phyloP scores from a whole-genome alignment of 2,113 vertebrate genomes.

The Anser brachyrhynchus region DNA sequence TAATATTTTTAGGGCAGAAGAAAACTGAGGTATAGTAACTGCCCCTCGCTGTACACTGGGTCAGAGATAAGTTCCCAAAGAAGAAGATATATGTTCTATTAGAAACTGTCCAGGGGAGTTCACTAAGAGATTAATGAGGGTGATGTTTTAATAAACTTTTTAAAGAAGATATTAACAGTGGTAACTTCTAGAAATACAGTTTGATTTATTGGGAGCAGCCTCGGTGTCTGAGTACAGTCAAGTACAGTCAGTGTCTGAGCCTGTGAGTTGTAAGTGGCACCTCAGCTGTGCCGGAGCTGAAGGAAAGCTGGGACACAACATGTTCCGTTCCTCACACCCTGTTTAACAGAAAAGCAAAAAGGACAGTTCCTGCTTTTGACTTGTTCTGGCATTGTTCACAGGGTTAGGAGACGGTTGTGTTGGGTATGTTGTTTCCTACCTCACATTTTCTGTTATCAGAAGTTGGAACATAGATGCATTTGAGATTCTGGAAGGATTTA shows the following conservation, averaged over 20 bases:
- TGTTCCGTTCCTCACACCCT: not conserved
- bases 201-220: not conserved
- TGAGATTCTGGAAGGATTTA: not conserved
- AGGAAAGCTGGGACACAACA: not conserved
- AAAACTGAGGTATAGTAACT: not conserved
- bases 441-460: not conserved
- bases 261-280: not conserved
- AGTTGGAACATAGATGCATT: not conserved
- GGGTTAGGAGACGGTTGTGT: fast-evolving
- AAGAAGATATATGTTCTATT: not conserved
- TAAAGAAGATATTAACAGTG: not conserved
- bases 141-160: conserved; percentile 19
- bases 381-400: not conserved
- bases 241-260: not conserved
- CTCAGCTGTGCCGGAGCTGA: not conserved
- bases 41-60: not conserved
- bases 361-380: not conserved
- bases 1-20: not conserved
- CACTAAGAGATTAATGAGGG: not conserved
- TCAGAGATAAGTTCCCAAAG: not conserved
- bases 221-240: not conserved
- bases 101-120: not conserved
- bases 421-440: too few species aligned
- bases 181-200: not conserved
- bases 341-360: not conserved